Conservation (phyloP, 2,797 vertebrate genomes). For the Semaprochilodus insignis region DNA sequence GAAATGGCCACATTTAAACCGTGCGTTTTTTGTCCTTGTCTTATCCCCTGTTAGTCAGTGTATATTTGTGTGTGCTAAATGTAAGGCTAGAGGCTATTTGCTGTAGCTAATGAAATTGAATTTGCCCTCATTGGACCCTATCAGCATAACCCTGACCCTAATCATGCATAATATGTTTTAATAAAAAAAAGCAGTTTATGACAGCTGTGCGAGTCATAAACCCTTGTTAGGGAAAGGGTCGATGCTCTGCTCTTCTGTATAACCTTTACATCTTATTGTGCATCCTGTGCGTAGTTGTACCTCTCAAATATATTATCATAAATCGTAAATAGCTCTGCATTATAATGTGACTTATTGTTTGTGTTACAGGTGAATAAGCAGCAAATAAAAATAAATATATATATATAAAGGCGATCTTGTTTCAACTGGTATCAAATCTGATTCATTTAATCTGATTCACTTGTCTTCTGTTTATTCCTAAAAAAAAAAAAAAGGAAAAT, state of each 20-base stretch:
- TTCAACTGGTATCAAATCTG: neutral
- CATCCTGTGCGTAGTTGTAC: neutral
- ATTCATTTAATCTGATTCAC: neutral
- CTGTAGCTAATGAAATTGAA: constrained; percentile 1
- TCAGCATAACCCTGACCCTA: constrained; percentile 8
- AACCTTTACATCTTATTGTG: neutral
- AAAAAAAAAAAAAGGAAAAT: neutral
- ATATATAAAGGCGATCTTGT: too few species aligned
- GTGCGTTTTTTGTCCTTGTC: neutral
- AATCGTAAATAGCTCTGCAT: neutral
- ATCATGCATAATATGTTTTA: constrained; percentile 33
- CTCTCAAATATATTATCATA: neutral
- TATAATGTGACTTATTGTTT: neutral
- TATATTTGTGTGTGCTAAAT: neutral
- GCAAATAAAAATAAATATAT: too few species aligned
- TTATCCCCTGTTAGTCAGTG: neutral
- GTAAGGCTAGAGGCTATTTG: neutral
- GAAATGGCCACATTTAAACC: constrained; percentile 7
- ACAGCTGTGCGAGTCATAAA: constrained; percentile 30
- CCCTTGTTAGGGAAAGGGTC: constrained; percentile 26
- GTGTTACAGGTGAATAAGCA: neutral
- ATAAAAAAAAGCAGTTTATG: constrained; percentile 6
- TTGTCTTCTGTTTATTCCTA: neutral
- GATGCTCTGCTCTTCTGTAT: neutral
- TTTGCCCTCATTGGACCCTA: neutral